A percentile compares a stretch with the other conserved stretches of the same genome.
These are phyloP conservation scores for Lampris megalopsis DNA, from an alignment of 2,113 vertebrate species.

Conservation along the genomic window DNA sequence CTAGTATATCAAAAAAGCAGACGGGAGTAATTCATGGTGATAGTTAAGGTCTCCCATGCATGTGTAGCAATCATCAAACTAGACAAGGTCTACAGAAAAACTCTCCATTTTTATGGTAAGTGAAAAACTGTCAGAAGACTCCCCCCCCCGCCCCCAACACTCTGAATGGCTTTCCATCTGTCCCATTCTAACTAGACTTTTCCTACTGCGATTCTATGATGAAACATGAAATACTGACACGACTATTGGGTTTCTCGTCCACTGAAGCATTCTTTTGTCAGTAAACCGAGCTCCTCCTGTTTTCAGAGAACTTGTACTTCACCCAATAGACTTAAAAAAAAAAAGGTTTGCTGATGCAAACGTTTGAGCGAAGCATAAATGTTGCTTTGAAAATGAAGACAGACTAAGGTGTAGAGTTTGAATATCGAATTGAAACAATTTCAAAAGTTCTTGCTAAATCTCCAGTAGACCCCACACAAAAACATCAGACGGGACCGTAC, in stretches of 20 bases:
- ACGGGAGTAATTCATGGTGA: constrained; percentile 16
- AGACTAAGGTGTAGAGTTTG: no score
- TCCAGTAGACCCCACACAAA: no score
- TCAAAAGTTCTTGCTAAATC: no score
- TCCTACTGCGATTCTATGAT: constrained; percentile 57
- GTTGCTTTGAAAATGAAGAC: background rate
- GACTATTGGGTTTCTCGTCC: constrained; percentile 15
- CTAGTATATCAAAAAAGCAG: background rate
- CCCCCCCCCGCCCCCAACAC: constrained; percentile 28
- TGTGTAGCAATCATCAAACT: constrained; percentile 38
- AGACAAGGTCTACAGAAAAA: constrained; percentile 21
- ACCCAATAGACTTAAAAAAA: no score
- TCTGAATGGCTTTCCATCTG: constrained; percentile 70
- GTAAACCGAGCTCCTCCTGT: constrained; percentile 1
- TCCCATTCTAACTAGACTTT: constrained; percentile 61
- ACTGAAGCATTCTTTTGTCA: constrained; percentile 3
- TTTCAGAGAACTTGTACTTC: background rate
- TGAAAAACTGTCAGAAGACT: constrained; percentile 49
- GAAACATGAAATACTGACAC: constrained; percentile 48
- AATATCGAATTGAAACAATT: no score
- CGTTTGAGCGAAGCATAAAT: background rate
- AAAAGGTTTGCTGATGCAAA: background rate
- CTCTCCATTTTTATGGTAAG: constrained; percentile 50
- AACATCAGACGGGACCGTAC: no score
- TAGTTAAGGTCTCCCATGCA: constrained; percentile 26